Evolutionary conservation across 2,113 vertebrate species (phyloP), one percentile per base, ranked within the genome.

Genomic region (Peromyscus polionotus): DNA sequence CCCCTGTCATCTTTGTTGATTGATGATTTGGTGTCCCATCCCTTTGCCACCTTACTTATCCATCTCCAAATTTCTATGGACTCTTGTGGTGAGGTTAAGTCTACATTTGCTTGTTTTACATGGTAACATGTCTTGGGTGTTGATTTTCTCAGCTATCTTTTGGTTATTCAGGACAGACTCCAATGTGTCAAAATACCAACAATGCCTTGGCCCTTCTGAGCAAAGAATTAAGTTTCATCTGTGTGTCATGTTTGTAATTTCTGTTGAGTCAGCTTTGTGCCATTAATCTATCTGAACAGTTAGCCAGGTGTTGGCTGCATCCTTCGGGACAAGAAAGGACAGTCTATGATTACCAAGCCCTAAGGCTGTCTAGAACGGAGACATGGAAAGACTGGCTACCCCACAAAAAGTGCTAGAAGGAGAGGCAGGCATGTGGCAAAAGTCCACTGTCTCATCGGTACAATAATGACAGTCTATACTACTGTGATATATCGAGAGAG

Each of bases 131-230:
- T 20, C 28, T 72, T 68, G 59, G 54, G 26, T 90, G 80, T 72
- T 95, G 63, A 80, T 90, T 91, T 97, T 95, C 45, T 42, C 81
- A 83, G n/a, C 14, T 88, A 36, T 10, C 26, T 61, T 89, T 61
- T 89, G 77, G 61, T 88, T 45, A 28, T 45, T 4, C 42, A 76
- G 72, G 73, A 86, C 9, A 81, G 39, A 86, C 26, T 81, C 72
- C 36, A 94, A 4, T 89, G 59, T 88, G 75, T 95, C 91, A 97
- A 86, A 96, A 93, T 95, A 88, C 20, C 70, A 81, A 77, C 94
- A 95, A 70, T 96, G 70, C 28, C 61, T 85, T 93, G 70, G 48
- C 33, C 70, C 59, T 97, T 39, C 24, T 80, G 33, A 67, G 22
- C 67, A 42, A 85, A 88, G 26, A 93, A 95, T 42, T 92, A 42